Evolutionary conservation across 92 coral and sea anemone genomes (phyloP), one percentile per base, ranked within the genome.

Genomic region (Bergia sp.): DNA sequence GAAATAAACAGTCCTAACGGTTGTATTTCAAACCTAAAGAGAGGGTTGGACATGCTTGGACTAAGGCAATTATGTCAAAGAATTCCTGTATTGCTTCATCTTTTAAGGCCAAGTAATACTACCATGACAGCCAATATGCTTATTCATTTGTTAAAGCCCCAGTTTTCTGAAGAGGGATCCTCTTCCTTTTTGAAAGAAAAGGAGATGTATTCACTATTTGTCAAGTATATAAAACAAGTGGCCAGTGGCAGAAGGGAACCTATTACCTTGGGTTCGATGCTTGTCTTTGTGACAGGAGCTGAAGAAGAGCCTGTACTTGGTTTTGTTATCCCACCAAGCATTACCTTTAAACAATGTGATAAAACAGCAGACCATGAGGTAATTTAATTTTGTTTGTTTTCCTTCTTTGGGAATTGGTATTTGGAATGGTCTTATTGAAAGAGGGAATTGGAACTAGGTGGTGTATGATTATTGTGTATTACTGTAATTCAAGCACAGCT

Each of bases 21-120:
- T 38, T 82, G 87, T 82, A 61, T 82, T 82, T 41, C 65, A 47
- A 80, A 80, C 20, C 39, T 80, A 47, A 55, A 44, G 45, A 80
- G 41, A 41, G 85, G 85, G 85, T 80, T 80, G 65, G 85, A 41
- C 69, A 82, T 58, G 73, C n/a, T 82, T 49, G 86, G 86, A 42
- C 50, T 82, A 10, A 49, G 69, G 37, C 66, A 18, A 58, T 2
- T 82, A 58, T 50, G 21, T 12, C 29, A 57, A 47, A 57, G 73
- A 47, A 10, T 57, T 82, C 87, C 87, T n/a, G 8, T 45, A 3
- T 57, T 84, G 13, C 88, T 84, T 66, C 75, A 84, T 40, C 55
- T 84, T 37, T 39, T 84, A 9, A 84, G 76, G 76, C 74, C 75
- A 47, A 65, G n/a, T 53, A 58, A 37, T 49, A 38, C 79, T 36